These are phyloP conservation scores for Ailurus styani DNA, from an alignment of 2,113 vertebrate species.

Conservation along the genomic window DNA sequence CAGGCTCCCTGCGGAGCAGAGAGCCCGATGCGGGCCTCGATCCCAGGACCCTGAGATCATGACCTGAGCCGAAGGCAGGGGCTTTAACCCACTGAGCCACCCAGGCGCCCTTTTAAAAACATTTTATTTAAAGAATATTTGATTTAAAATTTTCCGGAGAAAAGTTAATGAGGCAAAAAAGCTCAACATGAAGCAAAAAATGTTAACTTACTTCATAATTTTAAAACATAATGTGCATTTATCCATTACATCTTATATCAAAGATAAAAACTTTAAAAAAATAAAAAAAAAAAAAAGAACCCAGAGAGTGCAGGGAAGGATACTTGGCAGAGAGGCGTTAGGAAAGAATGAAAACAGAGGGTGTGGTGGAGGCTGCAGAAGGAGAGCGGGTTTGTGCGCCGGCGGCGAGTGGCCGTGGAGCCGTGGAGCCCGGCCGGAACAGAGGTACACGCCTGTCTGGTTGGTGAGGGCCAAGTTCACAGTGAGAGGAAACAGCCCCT, in stretches of 20 bases:
- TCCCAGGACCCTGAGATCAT: too few relatives aligned
- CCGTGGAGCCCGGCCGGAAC: rapidly evolving
- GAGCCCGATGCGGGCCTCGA: too few relatives aligned
- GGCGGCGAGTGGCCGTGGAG: rapidly evolving
- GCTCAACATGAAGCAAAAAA: not conserved
- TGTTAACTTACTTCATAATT: not conserved
- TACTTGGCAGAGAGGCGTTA: not conserved
- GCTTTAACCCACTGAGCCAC: too few relatives aligned
- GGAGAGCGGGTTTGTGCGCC: not conserved
- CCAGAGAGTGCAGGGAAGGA: not conserved
- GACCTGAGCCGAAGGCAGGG: too few relatives aligned
- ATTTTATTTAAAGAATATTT: not conserved
- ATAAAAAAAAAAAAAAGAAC: too few relatives aligned
- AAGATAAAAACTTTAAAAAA: not conserved
- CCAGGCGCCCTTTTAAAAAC: too few relatives aligned
- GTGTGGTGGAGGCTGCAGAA: rapidly evolving
- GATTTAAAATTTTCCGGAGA: not conserved
- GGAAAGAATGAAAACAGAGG: rapidly evolving
- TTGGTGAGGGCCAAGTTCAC: not conserved
- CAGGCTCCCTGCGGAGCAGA: too few relatives aligned
- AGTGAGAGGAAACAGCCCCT: not conserved
- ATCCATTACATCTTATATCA: not conserved
- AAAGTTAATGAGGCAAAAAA: not conserved
- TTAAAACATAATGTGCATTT: not conserved
- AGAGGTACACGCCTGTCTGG: not conserved